These are phyloP conservation scores for Pseudochirops cupreus DNA, from an alignment of 2,797 vertebrate genomes.

Conservation along the genomic window DNA sequence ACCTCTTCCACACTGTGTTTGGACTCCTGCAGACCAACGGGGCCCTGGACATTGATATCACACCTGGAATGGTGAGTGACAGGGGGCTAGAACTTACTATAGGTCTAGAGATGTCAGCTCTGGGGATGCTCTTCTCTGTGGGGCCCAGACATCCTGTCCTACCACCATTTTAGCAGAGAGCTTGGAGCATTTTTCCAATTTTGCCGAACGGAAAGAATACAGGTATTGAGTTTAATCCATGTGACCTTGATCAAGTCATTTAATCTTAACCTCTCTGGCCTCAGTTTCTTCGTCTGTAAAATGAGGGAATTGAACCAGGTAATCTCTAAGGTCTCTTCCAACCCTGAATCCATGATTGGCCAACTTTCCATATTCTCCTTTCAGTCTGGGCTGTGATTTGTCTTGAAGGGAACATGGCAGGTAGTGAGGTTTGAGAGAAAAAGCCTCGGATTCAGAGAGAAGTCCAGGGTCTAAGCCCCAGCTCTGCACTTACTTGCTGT, in stretches of 20 bases:
- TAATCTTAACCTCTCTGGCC: neutral
- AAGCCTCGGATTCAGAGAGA: neutral
- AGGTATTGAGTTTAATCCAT: neutral
- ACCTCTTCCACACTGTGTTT: conserved; percentile 75
- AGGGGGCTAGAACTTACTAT: neutral
- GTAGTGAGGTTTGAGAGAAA: neutral
- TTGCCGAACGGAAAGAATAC: neutral
- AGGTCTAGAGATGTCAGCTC: neutral
- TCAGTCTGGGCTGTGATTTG: neutral
- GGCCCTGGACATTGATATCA: conserved; percentile 76
- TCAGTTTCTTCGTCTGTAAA: neutral
- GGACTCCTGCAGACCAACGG: conserved; percentile 48
- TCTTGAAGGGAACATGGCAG: neutral
- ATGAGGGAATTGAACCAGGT: neutral
- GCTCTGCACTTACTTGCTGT: neutral
- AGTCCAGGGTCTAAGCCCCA: neutral
- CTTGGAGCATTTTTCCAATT: neutral
- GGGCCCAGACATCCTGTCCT: neutral
- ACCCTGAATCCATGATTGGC: neutral
- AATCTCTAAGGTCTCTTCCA: neutral
- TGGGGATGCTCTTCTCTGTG: neutral
- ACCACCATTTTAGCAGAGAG: neutral
- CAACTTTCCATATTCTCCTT: neutral
- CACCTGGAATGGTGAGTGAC: conserved; percentile 70
- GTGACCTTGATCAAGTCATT: neutral